These are phyloP conservation scores for Phaenicophaeus curvirostris DNA, from an alignment of 2,797 vertebrate species.

Conservation along the genomic window DNA sequence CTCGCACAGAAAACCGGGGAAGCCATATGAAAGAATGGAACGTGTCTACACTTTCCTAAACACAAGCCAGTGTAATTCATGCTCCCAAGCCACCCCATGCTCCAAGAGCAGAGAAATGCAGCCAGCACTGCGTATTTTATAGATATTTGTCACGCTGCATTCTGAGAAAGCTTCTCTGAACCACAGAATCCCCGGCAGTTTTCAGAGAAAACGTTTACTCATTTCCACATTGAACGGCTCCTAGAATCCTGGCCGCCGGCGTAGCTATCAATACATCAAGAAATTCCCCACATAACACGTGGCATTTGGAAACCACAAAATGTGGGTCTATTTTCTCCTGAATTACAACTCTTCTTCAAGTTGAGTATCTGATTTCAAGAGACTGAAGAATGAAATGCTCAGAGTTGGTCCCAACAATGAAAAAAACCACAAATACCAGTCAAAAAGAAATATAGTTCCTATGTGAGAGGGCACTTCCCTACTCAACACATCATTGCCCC, in stretches of 20 bases:
- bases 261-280: background rate
- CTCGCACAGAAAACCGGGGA: background rate
- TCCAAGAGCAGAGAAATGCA: background rate
- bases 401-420: background rate
- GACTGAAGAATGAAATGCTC: background rate
- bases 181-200: background rate
- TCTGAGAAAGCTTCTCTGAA: background rate
- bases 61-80: background rate
- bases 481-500: background rate
- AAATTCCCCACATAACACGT: background rate
- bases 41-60: background rate
- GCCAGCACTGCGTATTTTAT: background rate
- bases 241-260: background rate
- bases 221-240: background rate
- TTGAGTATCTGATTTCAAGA: background rate
- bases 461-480: background rate
- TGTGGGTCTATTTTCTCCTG: background rate
- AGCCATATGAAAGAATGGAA: background rate
- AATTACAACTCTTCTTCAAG: background rate
- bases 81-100: background rate
- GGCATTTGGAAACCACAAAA: background rate
- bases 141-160: background rate
- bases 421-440: background rate
- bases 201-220: background rate
- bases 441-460: accelerated